phyloP scores from a whole-genome alignment of 2,888 invertebrate genomes.

The Oconnorella tubifera region DNA sequence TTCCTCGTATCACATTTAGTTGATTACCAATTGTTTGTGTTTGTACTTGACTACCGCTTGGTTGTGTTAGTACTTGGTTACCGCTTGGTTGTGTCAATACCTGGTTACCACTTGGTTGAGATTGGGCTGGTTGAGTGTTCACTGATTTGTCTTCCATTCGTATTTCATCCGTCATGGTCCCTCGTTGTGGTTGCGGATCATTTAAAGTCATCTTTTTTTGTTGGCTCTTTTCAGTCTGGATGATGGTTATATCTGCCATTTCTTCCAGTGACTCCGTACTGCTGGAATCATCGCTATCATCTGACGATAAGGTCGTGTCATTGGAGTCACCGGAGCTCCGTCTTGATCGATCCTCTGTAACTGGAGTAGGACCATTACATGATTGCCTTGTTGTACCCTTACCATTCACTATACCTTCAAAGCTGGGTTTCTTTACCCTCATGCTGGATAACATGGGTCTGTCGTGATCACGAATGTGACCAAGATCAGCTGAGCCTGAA shows the following conservation, averaged over 20 bases:
- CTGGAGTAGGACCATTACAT: neutral
- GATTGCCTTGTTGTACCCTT: neutral
- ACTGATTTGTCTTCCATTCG: conserved; percentile 49
- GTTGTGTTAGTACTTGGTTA: too few relatives aligned
- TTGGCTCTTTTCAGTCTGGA: conserved; percentile 29
- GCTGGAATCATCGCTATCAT: conserved; percentile 17
- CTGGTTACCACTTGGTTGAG: too few relatives aligned
- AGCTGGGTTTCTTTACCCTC: conserved; percentile 30
- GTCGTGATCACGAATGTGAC: conserved; percentile 50
- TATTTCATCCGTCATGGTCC: conserved; percentile 32
- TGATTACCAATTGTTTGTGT: neutral
- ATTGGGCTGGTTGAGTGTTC: conserved; percentile 32
- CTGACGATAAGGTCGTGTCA: neutral
- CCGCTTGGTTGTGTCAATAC: too few relatives aligned
- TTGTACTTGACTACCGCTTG: too few relatives aligned
- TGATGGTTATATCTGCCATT: conserved; percentile 16
- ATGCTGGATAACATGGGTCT: conserved; percentile 39
- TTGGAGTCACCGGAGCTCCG: neutral
- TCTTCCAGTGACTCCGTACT: conserved; percentile 13
- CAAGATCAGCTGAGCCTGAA: conserved; percentile 51
- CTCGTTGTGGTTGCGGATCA: conserved; percentile 21
- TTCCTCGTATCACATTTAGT: neutral
- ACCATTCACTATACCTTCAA: neutral
- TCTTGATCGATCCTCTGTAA: neutral
- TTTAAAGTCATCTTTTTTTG: neutral